Evolutionary conservation across 2,113 vertebrate species (phyloP).

Genomic region (Sorex araneus): DNA sequence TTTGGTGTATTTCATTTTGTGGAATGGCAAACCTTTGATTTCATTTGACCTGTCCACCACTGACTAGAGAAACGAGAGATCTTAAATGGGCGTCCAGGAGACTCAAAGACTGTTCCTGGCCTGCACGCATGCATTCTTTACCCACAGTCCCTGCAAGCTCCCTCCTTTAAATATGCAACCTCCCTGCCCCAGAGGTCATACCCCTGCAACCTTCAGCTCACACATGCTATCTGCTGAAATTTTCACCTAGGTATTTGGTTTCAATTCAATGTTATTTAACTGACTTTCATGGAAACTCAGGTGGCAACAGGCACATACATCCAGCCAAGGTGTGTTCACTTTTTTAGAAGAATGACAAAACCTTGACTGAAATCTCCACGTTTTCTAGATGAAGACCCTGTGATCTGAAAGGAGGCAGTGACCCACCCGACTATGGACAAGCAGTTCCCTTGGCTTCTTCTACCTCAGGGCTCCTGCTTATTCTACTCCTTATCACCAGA

Average conservation of each 20-base stretch:
- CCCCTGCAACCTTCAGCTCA: not conserved
- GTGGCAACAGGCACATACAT: not conserved
- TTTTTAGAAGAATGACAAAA: slow-evolving; percentile 55
- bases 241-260: slow-evolving; percentile 28
- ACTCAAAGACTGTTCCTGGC: not conserved
- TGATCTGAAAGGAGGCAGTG: not conserved
- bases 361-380: not conserved
- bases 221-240: not conserved
- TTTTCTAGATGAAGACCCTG: slow-evolving; percentile 35
- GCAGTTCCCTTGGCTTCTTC: not conserved
- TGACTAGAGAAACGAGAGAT: not conserved
- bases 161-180: not conserved
- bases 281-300: slow-evolving; percentile 38
- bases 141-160: rapidly evolving
- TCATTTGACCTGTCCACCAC: not conserved
- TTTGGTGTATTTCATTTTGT: not conserved
- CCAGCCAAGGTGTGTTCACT: not conserved
- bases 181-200: not conserved
- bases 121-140: not conserved
- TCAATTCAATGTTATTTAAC: not conserved
- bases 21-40: not conserved
- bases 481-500: not conserved
- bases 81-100: not conserved
- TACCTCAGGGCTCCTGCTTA: not conserved
- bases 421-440: not conserved